Conservation (phyloP, 2,888 invertebrate species). For the Drosophila antonietae region DNA sequence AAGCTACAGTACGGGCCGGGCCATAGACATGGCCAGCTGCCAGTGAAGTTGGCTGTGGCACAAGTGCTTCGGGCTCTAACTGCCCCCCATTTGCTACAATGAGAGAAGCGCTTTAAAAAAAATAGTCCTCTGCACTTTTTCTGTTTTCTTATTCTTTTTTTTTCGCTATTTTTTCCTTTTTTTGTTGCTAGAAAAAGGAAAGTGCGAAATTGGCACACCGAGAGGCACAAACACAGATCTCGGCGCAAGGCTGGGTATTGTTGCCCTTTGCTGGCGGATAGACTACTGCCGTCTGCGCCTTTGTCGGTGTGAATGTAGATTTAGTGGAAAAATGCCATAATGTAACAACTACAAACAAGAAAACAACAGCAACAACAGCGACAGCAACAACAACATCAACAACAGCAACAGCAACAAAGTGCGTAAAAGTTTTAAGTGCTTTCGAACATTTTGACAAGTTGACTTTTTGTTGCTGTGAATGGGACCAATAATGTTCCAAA, state of each 20-base stretch:
- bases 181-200: conserved; percentile 46
- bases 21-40: conserved; percentile 39
- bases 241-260: conserved; percentile 19
- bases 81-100: conserved; percentile 32
- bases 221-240: conserved; percentile 19
- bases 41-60: conserved; percentile 46
- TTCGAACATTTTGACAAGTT: conserved; percentile 77
- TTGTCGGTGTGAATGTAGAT: conserved; percentile 42
- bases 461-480: conserved; percentile 70
- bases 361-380: conserved; percentile 39
- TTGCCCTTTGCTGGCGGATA: conserved; percentile 7
- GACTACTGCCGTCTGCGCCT: conserved; percentile 1
- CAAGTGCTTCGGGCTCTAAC: conserved; percentile 27
- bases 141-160: neutral
- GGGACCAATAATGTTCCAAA: conserved; percentile 67
- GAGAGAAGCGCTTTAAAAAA: conserved; percentile 30
- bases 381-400: conserved; percentile 37
- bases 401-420: conserved; percentile 17
- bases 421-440: conserved; percentile 76
- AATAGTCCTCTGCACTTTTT: conserved; percentile 45
- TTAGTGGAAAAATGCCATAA: conserved; percentile 69
- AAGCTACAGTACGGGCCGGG: conserved; percentile 22
- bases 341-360: conserved; percentile 60
- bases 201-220: conserved; percentile 65
- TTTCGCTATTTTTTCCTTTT: neutral